These are phyloP conservation scores for Sphaerophoria taeniata DNA, from an alignment of 2,888 invertebrate species.

Conservation along the genomic window DNA sequence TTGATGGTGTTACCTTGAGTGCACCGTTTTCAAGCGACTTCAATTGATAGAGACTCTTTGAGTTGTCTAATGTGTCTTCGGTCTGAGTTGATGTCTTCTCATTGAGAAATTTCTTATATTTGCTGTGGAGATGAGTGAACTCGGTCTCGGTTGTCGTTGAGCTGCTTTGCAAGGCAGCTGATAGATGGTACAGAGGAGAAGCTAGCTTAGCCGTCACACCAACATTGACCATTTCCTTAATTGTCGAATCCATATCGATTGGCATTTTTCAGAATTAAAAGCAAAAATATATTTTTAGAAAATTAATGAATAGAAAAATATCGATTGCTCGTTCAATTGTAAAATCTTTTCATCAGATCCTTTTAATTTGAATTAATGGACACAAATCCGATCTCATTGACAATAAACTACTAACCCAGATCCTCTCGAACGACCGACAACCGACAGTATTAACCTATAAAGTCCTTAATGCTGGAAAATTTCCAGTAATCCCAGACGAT, in stretches of 20 bases:
- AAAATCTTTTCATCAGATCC: background rate
- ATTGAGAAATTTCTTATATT: conserved; percentile 69
- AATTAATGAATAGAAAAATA: background rate
- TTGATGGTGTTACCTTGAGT: conserved; percentile 77
- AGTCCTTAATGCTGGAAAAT: background rate
- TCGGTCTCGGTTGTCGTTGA: conserved; percentile 80
- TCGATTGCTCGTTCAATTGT: background rate
- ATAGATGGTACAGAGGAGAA: conserved; percentile 78
- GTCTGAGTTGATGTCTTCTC: conserved; percentile 67
- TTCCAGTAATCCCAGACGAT: background rate
- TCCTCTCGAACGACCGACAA: background rate
- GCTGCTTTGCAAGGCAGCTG: conserved; percentile 75
- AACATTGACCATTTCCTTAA: conserved; percentile 75
- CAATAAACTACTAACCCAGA: background rate
- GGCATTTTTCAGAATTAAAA: conserved; percentile 34
- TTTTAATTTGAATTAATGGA: background rate
- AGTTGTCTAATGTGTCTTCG: conserved; percentile 66
- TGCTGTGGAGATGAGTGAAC: conserved; percentile 64
- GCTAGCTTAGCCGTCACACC: conserved; percentile 80
- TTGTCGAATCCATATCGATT: background rate
- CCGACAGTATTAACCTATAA: background rate
- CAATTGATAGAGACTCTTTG: conserved; percentile 79
- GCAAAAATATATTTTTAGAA: background rate
- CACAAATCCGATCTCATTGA: background rate
- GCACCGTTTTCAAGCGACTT: conserved; percentile 72